phyloP scores from a whole-genome alignment of 2,113 vertebrate genomes.

The Corythornis madagascariensis region DNA sequence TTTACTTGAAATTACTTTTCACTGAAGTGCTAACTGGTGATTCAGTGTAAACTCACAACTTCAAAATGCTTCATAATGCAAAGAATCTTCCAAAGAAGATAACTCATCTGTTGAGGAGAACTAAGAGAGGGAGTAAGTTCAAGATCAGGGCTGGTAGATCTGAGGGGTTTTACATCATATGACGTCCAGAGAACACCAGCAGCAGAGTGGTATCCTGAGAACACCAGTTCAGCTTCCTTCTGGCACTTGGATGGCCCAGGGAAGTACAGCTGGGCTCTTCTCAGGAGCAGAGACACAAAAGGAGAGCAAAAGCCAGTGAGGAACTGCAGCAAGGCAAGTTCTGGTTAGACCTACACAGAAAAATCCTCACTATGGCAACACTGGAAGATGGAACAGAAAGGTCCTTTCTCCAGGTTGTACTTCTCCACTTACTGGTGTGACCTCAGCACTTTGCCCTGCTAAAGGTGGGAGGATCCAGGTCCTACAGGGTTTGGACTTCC shows the following conservation, averaged over 20 bases:
- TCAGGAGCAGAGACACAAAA: neutral
- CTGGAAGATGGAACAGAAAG: neutral
- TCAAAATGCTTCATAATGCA: neutral
- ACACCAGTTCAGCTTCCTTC: neutral
- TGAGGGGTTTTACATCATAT: neutral
- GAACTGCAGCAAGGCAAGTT: neutral
- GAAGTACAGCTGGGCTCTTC: neutral
- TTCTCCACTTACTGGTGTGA: neutral
- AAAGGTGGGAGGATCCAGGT: neutral
- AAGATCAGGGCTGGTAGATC: neutral
- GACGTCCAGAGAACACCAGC: neutral
- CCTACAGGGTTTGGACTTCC: neutral
- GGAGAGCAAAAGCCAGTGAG: neutral
- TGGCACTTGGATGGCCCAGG: neutral
- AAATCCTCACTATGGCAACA: neutral
- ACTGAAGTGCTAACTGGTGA: neutral
- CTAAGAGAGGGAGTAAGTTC: neutral
- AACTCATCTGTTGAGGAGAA: neutral
- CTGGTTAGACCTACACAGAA: neutral
- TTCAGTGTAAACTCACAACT: neutral
- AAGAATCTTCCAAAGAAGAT: neutral
- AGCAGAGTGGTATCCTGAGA: neutral
- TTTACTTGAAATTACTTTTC: constrained; percentile 6
- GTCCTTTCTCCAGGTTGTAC: neutral
- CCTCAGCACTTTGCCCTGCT: neutral